Conservation (phyloP, 2,113 vertebrate species). For the Aptenodytes forsteri region DNA sequence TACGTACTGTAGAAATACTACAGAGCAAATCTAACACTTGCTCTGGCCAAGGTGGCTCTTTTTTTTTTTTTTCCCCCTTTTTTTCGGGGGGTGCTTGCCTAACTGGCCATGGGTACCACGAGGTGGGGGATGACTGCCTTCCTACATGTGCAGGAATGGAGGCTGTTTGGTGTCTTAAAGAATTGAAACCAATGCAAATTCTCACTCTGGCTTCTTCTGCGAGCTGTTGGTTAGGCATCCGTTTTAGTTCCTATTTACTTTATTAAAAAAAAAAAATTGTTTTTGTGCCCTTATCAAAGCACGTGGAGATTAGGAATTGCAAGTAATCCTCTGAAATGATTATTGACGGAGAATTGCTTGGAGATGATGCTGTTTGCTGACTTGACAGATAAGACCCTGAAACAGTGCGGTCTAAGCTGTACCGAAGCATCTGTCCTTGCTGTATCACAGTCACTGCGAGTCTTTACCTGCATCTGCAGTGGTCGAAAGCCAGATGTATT, state of each 20-base stretch:
- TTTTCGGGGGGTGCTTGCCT: not conserved
- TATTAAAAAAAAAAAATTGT: not conserved
- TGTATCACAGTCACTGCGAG: rapidly evolving
- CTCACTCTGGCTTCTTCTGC: not conserved
- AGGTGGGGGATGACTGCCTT: not conserved
- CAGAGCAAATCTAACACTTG: not conserved
- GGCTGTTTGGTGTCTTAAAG: not conserved
- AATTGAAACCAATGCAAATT: not conserved
- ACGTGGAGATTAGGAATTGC: not conserved
- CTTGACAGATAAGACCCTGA: not conserved
- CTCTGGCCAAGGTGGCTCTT: not conserved
- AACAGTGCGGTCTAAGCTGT: not conserved
- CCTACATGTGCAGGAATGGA: not conserved
- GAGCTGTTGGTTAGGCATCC: not conserved
- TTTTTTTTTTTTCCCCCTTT: not conserved
- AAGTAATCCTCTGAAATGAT: not conserved
- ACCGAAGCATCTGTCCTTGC: not conserved
- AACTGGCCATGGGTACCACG: not conserved
- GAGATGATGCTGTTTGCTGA: not conserved
- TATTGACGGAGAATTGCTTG: not conserved
- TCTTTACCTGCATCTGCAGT: not conserved
- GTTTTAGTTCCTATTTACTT: not conserved
- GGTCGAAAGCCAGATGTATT: not conserved
- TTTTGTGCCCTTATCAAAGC: not conserved
- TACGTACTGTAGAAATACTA: not conserved